Percentiles rank a stretch among this genome's conserved stretches.
Conservation (phyloP, 2,888 invertebrate species). For the Pilophorus perplexus region DNA sequence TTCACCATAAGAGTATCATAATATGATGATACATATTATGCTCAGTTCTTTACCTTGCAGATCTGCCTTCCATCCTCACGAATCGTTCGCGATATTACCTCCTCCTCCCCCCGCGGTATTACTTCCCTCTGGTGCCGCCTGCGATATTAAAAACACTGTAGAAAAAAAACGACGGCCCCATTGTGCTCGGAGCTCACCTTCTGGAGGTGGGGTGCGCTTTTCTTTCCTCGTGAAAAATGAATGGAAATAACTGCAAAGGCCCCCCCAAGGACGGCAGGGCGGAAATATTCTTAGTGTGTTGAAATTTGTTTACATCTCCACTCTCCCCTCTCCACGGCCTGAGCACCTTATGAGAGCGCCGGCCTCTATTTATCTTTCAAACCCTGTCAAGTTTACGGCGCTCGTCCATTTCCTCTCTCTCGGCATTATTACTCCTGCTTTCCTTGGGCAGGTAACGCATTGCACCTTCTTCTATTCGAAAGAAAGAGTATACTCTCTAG, state of each 20-base stretch:
- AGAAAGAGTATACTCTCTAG: too few species aligned
- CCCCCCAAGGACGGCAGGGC: not conserved
- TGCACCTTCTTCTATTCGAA: too few species aligned
- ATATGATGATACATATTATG: too few species aligned
- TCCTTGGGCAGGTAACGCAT: not conserved
- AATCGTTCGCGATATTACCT: not conserved
- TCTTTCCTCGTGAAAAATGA: not conserved
- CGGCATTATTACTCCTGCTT: not conserved
- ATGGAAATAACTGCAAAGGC: not conserved
- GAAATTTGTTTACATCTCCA: constrained; percentile 22
- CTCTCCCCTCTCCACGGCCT: too few species aligned
- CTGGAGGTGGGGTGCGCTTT: not conserved
- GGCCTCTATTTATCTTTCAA: constrained; percentile 8
- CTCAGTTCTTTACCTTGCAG: too few species aligned
- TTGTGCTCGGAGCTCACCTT: not conserved
- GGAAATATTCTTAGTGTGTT: constrained; percentile 6
- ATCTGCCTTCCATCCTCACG: too few species aligned
- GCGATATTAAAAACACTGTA: not conserved
- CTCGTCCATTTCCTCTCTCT: not conserved
- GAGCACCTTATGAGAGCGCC: constrained; percentile 16
- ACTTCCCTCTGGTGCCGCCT: not conserved
- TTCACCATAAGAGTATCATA: too few species aligned
- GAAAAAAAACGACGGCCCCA: not conserved
- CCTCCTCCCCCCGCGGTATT: not conserved
- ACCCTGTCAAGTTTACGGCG: not conserved